These are phyloP conservation scores for Lepus americanus DNA, from an alignment of 2,113 vertebrate genomes.

Conservation along the genomic window DNA sequence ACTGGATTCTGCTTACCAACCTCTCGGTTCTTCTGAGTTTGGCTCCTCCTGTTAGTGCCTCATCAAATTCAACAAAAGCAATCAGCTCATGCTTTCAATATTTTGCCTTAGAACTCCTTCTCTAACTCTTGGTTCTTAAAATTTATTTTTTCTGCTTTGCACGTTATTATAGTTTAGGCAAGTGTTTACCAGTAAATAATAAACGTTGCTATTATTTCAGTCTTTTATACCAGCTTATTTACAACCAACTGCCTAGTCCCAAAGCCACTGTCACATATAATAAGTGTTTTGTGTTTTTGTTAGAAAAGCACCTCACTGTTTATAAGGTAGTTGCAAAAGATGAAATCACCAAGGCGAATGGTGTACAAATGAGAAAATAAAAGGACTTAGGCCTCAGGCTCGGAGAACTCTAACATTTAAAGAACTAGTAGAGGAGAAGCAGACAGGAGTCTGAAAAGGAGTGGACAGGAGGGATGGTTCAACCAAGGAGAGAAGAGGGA, in stretches of 20 bases:
- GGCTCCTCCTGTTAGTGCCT: not conserved
- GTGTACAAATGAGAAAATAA: slow-evolving; percentile 43
- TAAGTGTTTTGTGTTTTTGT: slow-evolving; percentile 34
- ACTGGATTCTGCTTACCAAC: slow-evolving; percentile 36
- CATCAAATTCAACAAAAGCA: slow-evolving; percentile 38
- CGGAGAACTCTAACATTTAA: slow-evolving; percentile 20
- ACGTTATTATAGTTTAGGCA: slow-evolving; percentile 36
- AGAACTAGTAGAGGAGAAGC: slow-evolving; percentile 7
- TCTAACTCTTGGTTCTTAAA: not conserved
- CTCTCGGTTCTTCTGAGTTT: slow-evolving; percentile 18
- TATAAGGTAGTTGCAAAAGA: slow-evolving; percentile 32
- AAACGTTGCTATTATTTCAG: slow-evolving; percentile 19
- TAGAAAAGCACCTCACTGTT: slow-evolving; percentile 36
- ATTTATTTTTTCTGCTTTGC: slow-evolving; percentile 28
- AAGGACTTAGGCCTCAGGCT: not conserved
- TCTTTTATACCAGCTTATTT: slow-evolving; percentile 47
- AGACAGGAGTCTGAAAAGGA: slow-evolving; percentile 1
- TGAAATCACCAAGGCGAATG: slow-evolving; percentile 34
- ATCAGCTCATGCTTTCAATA: not conserved
- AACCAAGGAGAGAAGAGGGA: not conserved
- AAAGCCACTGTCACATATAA: not conserved
- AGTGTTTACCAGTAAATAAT: slow-evolving; percentile 24
- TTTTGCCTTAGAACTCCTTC: slow-evolving; percentile 24
- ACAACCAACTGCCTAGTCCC: not conserved
- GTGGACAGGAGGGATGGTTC: not conserved